Evolutionary conservation across 2,888 invertebrate species (phyloP), one percentile per base, ranked within the genome.

Genomic region (Latrodectus elegans): DNA sequence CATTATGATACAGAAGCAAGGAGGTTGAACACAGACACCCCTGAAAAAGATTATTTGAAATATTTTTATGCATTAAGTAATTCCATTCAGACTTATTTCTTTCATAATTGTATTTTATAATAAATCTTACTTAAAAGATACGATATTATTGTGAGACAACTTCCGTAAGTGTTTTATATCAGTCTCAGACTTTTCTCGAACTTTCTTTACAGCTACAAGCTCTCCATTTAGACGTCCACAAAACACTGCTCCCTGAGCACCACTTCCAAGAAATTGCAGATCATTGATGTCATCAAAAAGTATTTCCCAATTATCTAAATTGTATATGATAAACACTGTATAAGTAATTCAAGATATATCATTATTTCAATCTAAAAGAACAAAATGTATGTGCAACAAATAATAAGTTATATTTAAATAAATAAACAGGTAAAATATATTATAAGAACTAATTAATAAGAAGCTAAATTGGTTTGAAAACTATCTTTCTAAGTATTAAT

Each of bases 1-100:
- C 99, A 99, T 99, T 82, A 99, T 95, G 90, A 99, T 96, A 92
- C 97, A 97, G 92, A 95, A 98, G 91, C 96, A 96, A 0, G 98
- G 97, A 9, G 96, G 95, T 92, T 96, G 95, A 0, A 97, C 97
- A 92, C 98, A 99, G 8, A 99, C 96, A 75, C 99, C 99, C 92
- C 96, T 96, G 93, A 70, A 92, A 92, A 91, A 95, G 78, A 92
- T 14, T 22, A 60, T 38, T 6, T 38, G 38, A 38, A 6, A 38
- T 38, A 60, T 9, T 17, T 55, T 22, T 49, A 55, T 15, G 1
- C 15, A n/a, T 17, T 55, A 53, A n/a, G 10, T 22, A 26, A 73
- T 22, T 17, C 4, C 22, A 9, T 68, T 72, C 52, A 14, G n/a
- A 14, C 38, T 0, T 49, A 22, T 14, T 9, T 51, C 4, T 49